These are phyloP conservation scores for Pectinophora gossypiella DNA, from an alignment of 1,140 invertebrate genomes.

Conservation along the genomic window DNA sequence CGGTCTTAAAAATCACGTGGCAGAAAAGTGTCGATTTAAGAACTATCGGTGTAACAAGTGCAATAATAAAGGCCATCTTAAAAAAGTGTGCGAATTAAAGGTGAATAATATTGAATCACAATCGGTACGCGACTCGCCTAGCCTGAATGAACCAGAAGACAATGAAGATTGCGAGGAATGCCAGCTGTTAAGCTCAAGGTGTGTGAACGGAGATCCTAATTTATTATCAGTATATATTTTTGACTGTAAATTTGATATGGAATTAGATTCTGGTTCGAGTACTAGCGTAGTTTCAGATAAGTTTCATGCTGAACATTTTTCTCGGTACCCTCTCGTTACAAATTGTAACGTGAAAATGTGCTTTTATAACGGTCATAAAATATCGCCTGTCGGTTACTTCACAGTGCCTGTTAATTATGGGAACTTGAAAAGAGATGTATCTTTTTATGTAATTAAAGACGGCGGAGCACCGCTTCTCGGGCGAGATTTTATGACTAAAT, in stretches of 20 bases:
- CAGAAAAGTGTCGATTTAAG: constrained; percentile 13
- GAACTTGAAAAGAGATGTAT: no score
- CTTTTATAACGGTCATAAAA: no score
- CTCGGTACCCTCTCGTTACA: no score
- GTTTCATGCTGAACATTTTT: no score
- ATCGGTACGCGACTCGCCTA: not conserved
- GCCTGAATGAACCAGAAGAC: no score
- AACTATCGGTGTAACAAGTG: constrained; percentile 19
- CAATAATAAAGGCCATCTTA: constrained; percentile 19
- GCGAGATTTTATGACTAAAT: no score
- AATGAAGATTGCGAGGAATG: constrained; percentile 10
- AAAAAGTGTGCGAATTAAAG: constrained; percentile 10
- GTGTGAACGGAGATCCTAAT: no score
- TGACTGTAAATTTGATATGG: not conserved
- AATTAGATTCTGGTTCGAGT: not conserved
- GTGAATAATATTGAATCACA: not conserved
- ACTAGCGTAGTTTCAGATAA: not conserved
- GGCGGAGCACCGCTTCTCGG: no score
- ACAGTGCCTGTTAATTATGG: no score
- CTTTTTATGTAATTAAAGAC: no score
- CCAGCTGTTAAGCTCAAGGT: not conserved
- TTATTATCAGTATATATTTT: not conserved
- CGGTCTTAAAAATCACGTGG: constrained; percentile 15
- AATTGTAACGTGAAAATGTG: no score
- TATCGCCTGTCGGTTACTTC: no score